Base-by-base conservation (phyloP, 2,113 vertebrate genomes). In the Cyanocitta stelleri region DNA sequence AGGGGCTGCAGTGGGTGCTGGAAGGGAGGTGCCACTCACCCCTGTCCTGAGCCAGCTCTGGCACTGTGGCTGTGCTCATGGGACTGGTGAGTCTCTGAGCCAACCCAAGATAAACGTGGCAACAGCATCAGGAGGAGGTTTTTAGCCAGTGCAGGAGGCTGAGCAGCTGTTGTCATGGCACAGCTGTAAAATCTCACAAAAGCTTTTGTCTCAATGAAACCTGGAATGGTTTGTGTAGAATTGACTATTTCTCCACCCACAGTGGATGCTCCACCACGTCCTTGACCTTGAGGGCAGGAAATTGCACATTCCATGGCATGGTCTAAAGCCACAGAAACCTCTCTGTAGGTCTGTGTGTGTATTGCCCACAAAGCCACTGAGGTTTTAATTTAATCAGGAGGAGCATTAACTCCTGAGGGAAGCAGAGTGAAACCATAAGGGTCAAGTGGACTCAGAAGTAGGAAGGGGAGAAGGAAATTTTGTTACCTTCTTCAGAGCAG, bases 331-430 rank as follows among this genome's bases (percentile, higher is more conserved):
- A 16, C 62, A 54, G 48, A 87, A 87, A 44, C 24, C 30, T 78
- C 79, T 95, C 49, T 43, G 37, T 46, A n/a, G 41, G 37, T 85
- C 64, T 64, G 30, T 10, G 15, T 69, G 16, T 30, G 22, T 35
- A 32, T 46, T 84, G 29, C 54, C 32, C 66, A 89, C 64, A 77
- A 87, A 83, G 67, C 27, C 76, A 77, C 30, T 1, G 59, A 80
- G 64, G 52, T 64, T 96, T 95, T 78, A 82, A 76, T 94, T 81
- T 89, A 87, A 39, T 93, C 75, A 86, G 75, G 39, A 62, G 78
- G 37, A 80, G 75, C 27, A 43, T 85, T 97, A 87, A 83, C 30
- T 96, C 46, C 68, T 55, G 68, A 72, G 43, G 46, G 59, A 66
- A 83, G 35, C 52, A 29, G 67, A 77, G 59, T 63, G 92, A 87